phyloP scores from a whole-genome alignment of 2,797 vertebrate species.

The Merluccius polli region DNA sequence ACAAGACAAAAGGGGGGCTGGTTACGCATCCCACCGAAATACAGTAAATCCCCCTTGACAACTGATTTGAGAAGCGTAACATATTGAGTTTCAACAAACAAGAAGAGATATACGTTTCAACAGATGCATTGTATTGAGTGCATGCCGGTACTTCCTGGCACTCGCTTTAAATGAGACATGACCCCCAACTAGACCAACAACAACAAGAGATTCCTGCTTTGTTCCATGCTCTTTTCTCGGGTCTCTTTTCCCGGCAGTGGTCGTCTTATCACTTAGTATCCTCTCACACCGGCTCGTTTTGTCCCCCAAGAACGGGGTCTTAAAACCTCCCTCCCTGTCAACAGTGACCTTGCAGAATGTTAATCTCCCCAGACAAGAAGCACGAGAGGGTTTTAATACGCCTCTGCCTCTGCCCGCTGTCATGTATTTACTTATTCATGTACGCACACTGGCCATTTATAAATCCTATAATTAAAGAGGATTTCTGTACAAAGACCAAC shows the following conservation, averaged over 20 bases:
- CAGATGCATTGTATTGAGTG: background rate
- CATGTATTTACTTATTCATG: constrained; percentile 64
- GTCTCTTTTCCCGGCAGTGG: background rate
- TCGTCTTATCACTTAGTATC: background rate
- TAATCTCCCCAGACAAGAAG: constrained; percentile 34
- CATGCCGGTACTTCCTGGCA: background rate
- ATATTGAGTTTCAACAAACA: background rate
- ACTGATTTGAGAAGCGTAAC: constrained; percentile 19
- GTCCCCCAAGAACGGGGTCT: constrained; percentile 4
- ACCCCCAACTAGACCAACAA: no score
- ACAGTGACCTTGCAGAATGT: constrained; percentile 60
- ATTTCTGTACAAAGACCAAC: constrained; percentile 67
- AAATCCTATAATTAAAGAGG: constrained; percentile 70
- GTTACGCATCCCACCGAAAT: constrained; percentile 36
- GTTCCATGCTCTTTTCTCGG: no score
- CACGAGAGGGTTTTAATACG: constrained; percentile 52
- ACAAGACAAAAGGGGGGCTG: constrained; percentile 33
- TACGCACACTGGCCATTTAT: constrained; percentile 49
- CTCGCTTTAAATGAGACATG: no score
- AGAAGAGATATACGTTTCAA: background rate
- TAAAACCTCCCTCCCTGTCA: constrained; percentile 40
- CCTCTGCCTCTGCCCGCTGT: constrained; percentile 29
- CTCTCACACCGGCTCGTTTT: background rate
- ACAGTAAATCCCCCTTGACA: constrained; percentile 35
- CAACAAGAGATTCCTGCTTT: no score